Evolutionary conservation across 2,797 vertebrate species (phyloP).

Genomic region (Echiichthys vipera): DNA sequence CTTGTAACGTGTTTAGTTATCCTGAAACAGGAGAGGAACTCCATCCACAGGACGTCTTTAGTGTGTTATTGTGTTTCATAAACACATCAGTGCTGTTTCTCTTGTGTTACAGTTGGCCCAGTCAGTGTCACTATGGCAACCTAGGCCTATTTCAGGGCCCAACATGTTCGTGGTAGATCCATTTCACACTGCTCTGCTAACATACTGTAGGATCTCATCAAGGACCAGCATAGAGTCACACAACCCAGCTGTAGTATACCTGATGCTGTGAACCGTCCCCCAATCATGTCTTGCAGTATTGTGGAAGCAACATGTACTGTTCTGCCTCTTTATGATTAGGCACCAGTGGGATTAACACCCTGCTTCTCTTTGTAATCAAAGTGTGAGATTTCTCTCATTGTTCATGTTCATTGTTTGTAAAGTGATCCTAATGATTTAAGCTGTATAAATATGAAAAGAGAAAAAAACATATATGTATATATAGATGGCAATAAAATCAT

Average conservation of each 20-base stretch:
- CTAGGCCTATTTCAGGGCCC: conserved; percentile 49
- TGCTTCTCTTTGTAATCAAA: conserved; percentile 50
- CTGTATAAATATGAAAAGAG: conserved; percentile 48
- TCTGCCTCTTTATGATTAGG: conserved; percentile 15
- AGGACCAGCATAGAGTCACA: conserved; percentile 1
- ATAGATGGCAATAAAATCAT: conserved; percentile 79
- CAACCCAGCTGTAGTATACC: conserved; percentile 25
- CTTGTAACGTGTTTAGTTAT: conserved; percentile 40
- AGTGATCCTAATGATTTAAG: conserved; percentile 61
- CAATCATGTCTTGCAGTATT: conserved; percentile 21
- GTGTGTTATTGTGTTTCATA: conserved; percentile 57
- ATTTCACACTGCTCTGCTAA: conserved; percentile 28
- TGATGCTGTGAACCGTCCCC: conserved; percentile 28
- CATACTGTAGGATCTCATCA: conserved; percentile 17
- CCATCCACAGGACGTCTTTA: conserved; percentile 23
- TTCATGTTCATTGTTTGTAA: conserved; percentile 61
- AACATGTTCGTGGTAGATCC: conserved; percentile 40
- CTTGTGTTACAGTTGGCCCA: conserved; percentile 32
- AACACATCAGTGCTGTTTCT: conserved; percentile 50
- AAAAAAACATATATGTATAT: conserved; percentile 65
- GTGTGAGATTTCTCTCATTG: conserved; percentile 26
- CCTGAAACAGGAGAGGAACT: conserved; percentile 36
- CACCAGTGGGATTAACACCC: conserved; percentile 34
- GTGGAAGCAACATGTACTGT: conserved; percentile 31
- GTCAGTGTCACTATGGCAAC: conserved; percentile 66